These are phyloP conservation scores for Campoletis sonorensis DNA, from an alignment of 1,140 invertebrate species.

Conservation along the genomic window DNA sequence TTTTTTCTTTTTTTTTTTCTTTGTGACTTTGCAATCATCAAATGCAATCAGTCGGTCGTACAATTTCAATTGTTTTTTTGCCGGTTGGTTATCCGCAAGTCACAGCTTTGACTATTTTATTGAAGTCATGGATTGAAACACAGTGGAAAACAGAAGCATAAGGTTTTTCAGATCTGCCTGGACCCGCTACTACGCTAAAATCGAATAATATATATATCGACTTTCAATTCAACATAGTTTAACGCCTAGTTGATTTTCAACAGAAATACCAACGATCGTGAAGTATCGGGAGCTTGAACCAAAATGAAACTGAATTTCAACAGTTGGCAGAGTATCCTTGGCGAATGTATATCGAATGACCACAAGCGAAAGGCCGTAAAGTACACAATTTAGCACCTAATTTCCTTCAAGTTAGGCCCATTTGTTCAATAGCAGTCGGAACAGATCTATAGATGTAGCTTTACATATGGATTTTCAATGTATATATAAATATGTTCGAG, in stretches of 20 bases:
- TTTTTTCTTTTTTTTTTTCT: too few relatives aligned
- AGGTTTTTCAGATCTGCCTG: too few relatives aligned
- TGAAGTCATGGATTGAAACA: too few relatives aligned
- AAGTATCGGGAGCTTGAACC: not conserved
- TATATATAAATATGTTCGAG: not conserved
- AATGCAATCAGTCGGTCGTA: too few relatives aligned
- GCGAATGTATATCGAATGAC: too few relatives aligned
- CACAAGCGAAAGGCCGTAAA: too few relatives aligned
- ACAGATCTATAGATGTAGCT: too few relatives aligned
- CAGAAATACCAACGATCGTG: slow-evolving; percentile 42
- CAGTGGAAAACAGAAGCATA: too few relatives aligned
- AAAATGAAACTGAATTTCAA: slow-evolving; percentile 11
- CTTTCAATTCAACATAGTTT: slow-evolving; percentile 53
- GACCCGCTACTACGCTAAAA: not conserved
- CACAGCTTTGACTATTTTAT: not conserved
- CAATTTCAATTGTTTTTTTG: not conserved
- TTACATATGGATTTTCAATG: not conserved
- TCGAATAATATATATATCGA: slow-evolving; percentile 53
- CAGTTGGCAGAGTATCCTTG: not conserved
- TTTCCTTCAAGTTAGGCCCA: too few relatives aligned
- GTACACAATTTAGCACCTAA: too few relatives aligned
- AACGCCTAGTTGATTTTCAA: slow-evolving; percentile 51
- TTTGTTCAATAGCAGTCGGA: too few relatives aligned
- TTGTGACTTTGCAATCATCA: too few relatives aligned
- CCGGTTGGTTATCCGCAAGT: not conserved